Evolutionary conservation across 2,797 vertebrate genomes (phyloP).

Genomic region (Lagorchestes hirsutus): DNA sequence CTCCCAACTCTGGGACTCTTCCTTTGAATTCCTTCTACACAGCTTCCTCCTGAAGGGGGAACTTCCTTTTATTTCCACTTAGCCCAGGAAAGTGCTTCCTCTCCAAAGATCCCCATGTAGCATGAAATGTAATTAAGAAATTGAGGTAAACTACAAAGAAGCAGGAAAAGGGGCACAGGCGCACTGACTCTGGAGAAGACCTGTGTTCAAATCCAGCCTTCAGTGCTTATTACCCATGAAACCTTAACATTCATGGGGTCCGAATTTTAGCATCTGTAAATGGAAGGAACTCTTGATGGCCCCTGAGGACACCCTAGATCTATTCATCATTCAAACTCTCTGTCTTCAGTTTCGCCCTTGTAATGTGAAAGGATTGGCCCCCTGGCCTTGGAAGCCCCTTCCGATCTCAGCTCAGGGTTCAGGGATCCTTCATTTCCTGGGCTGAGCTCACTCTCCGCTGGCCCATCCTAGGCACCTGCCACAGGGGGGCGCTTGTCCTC

Average conservation of each 20-base stretch:
- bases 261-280: background rate
- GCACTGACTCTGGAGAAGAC: background rate
- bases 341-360: background rate
- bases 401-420: no score
- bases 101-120: background rate
- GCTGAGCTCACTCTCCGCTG: background rate
- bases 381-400: background rate
- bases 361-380: background rate
- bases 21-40: background rate
- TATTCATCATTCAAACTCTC: background rate
- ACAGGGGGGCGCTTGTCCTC: background rate
- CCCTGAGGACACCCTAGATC: background rate
- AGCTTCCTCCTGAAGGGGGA: background rate
- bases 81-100: background rate
- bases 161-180: background rate
- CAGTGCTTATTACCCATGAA: background rate
- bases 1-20: background rate
- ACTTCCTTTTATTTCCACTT: background rate
- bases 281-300: background rate
- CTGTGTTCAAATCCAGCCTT: background rate
- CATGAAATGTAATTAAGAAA: background rate
- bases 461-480: background rate
- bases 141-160: background rate
- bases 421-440: background rate
- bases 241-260: background rate